These are phyloP conservation scores for Euura saliciscinereae DNA, from an alignment of 1,140 invertebrate genomes.

Conservation along the genomic window DNA sequence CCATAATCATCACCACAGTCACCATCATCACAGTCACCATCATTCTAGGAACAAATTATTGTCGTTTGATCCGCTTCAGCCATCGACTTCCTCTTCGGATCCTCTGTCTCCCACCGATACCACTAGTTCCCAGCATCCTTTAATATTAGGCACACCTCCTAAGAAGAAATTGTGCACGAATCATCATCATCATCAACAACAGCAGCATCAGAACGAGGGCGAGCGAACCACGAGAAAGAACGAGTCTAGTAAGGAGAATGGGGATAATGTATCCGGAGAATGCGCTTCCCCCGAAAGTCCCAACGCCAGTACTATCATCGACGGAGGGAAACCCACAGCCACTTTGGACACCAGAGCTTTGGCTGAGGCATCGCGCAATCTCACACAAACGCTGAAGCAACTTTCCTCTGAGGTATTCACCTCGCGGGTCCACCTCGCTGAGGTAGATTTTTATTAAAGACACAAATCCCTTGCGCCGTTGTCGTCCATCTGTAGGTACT, in stretches of 20 bases:
- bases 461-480: neutral
- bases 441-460: constrained; percentile 43
- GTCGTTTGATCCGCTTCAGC: constrained; percentile 16
- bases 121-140: constrained; percentile 24
- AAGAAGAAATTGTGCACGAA: constrained; percentile 49
- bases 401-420: constrained; percentile 87
- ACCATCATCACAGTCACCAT: constrained; percentile 31
- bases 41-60: constrained; percentile 35
- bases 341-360: constrained; percentile 76
- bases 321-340: constrained; percentile 45
- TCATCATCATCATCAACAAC: constrained; percentile 38
- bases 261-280: neutral
- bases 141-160: constrained; percentile 31
- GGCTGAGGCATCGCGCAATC: constrained; percentile 86
- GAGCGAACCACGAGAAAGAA: constrained; percentile 3
- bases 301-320: constrained; percentile 10
- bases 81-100: constrained; percentile 12
- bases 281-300: constrained; percentile 13
- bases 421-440: constrained; percentile 59
- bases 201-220: neutral
- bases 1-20: constrained; percentile 33
- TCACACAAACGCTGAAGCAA: constrained; percentile 90
- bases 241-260: neutral
- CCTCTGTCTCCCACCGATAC: constrained; percentile 14
- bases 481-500: neutral